Evolutionary conservation across 2,113 vertebrate species (phyloP).

Genomic region (Ahaetulla prasina): DNA sequence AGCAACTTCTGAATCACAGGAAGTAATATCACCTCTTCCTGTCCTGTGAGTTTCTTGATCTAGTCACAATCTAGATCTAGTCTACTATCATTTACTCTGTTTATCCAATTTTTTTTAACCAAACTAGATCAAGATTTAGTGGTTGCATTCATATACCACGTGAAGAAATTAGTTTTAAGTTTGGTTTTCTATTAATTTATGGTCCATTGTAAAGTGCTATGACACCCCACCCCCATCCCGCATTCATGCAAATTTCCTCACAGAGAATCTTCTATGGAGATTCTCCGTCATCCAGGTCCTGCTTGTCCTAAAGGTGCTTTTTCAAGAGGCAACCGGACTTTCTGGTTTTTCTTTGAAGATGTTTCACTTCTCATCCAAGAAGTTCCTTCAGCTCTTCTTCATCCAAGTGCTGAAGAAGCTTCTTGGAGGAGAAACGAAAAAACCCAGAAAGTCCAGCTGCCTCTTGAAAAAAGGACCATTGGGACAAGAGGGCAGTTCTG

Average conservation of each 20-base stretch:
- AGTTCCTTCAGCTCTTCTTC: too few species aligned
- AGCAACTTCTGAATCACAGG: neutral
- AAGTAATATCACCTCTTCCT: neutral
- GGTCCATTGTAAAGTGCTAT: neutral
- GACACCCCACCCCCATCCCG: fast-evolving
- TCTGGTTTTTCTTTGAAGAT: too few species aligned
- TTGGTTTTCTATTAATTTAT: neutral
- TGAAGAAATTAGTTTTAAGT: neutral
- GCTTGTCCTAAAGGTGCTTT: too few species aligned
- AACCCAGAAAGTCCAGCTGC: too few species aligned
- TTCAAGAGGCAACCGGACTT: too few species aligned
- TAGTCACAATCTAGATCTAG: neutral
- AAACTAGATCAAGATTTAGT: neutral
- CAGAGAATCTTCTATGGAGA: too few species aligned
- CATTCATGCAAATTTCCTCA: too few species aligned
- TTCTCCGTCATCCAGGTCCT: too few species aligned
- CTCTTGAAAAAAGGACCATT: too few species aligned
- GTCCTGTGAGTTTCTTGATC: neutral
- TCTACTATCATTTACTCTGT: neutral
- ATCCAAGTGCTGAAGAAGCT: too few species aligned
- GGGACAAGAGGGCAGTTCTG: neutral
- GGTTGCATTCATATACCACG: neutral
- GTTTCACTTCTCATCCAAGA: too few species aligned
- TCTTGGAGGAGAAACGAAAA: too few species aligned
- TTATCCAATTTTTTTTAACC: neutral